Evolutionary conservation across 2,888 invertebrate genomes (phyloP), one percentile per base, ranked within the genome.

Genomic region (Periphyllus acericola): DNA sequence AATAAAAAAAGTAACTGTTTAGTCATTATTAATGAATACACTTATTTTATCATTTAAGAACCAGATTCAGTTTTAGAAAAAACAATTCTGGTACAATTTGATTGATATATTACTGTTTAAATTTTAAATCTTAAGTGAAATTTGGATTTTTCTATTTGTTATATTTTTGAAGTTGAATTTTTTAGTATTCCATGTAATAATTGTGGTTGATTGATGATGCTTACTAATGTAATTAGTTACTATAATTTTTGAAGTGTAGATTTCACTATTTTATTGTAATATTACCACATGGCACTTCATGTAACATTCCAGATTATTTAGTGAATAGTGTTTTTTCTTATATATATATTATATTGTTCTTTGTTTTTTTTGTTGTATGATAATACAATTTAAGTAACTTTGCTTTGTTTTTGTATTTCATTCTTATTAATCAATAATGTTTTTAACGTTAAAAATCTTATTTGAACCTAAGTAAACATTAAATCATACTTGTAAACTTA

Each of bases 271-370:
- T 25, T 82, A 52, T 60, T 46, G 21, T 82, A n/a, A 0, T 52
- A 52, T 75, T 46, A 40, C 17, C 36, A 72, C 19, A 21, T 83
- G 14, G n/a, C n/a, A n/a, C n/a, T 1, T 36, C 17, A 8, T 68
- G 40, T 25, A 75, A 75, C 75, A 75, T 83, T 75, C 83, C 60
- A 75, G 46, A 66, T 75, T 75, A 60, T 40, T 55, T 83, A 71
- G 17, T 80, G 25, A 17, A 14, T 66, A 40, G 74, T 74, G 34
- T 74, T 74, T 40, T 68, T 36, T 8, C 14, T 66, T 25, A 8
- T 78, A 29, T 25, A 29, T 60, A n/a, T 46, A n/a, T 46, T 46
- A 14, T 46, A n/a, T 14, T 46, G 46, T 36, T 80, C 8, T 36
- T 40, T 80, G 3, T 79, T 34, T 3, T 34, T 3, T 60, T 78